phyloP scores from a whole-genome alignment of 2,797 vertebrate genomes.

The Pseudochaenichthys georgianus region DNA sequence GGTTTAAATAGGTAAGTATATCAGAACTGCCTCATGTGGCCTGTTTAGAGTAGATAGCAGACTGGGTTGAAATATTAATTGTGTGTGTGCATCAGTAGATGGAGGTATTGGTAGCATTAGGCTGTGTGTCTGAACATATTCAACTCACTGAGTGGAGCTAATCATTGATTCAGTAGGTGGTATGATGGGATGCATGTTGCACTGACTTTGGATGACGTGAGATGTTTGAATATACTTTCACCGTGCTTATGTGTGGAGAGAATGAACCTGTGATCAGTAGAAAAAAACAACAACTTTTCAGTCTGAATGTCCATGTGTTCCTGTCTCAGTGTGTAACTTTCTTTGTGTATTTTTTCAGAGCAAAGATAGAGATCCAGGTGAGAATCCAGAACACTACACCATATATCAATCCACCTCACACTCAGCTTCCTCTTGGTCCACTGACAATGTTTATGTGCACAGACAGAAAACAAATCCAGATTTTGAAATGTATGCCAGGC shows the following conservation, averaged over 20 bases:
- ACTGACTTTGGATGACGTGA: not conserved
- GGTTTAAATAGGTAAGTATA: conserved; percentile 5
- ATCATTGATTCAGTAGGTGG: conserved; percentile 30
- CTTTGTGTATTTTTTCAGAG: conserved; percentile 62
- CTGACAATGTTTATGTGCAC: conserved; percentile 6
- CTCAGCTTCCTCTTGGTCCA: not conserved
- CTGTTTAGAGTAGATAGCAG: conserved; percentile 26
- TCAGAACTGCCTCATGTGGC: conserved; percentile 3
- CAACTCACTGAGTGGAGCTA: conserved; percentile 9
- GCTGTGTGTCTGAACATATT: conserved; percentile 16
- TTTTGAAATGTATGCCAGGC: not conserved
- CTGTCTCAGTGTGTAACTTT: conserved; percentile 34
- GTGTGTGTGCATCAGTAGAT: conserved; percentile 23
- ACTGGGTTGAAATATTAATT: conserved; percentile 28
- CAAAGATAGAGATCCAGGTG: conserved; percentile 82
- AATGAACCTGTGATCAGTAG: not conserved
- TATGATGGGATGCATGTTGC: not conserved
- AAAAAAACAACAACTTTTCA: too few relatives aligned
- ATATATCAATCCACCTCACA: conserved; percentile 2
- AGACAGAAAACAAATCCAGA: conserved; percentile 12
- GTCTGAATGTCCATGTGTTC: not conserved
- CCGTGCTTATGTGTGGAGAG: not conserved
- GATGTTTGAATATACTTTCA: not conserved
- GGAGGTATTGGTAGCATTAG: conserved; percentile 2
- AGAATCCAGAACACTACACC: conserved; percentile 42